phyloP scores from a whole-genome alignment of 1,140 invertebrate genomes.

The Cecropterus lyciades region DNA sequence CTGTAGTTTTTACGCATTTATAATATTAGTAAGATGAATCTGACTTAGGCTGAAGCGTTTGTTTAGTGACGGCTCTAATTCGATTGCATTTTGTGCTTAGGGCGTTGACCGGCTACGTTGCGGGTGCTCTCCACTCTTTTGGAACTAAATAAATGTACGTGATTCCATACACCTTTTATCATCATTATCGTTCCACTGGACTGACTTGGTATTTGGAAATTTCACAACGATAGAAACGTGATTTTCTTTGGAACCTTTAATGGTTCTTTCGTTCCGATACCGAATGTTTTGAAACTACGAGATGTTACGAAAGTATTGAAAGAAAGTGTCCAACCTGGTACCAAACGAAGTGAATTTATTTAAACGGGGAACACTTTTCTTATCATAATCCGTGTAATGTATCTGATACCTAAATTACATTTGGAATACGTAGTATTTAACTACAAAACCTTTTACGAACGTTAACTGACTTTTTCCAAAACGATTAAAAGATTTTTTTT shows the following conservation, averaged over 20 bases:
- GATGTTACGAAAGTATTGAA: slow-evolving; percentile 43
- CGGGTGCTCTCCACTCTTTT: slow-evolving; percentile 54
- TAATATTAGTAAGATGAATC: no score
- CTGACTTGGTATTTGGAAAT: slow-evolving; percentile 54
- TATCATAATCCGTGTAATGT: no score
- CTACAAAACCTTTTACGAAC: slow-evolving; percentile 39
- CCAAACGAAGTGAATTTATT: no score
- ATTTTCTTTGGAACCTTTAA: slow-evolving; percentile 45
- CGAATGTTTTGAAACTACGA: neutral
- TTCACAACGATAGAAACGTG: slow-evolving; percentile 62
- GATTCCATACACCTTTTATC: slow-evolving; percentile 56
- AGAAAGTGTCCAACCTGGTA: no score
- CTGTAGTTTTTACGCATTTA: no score
- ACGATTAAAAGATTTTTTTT: neutral
- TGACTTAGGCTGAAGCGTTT: no score
- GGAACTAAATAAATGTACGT: slow-evolving; percentile 57
- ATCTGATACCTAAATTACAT: no score
- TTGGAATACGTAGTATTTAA: slow-evolving; percentile 33
- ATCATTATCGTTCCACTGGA: slow-evolving; percentile 53
- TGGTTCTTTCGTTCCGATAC: slow-evolving; percentile 17
- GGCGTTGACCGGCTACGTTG: slow-evolving; percentile 47
- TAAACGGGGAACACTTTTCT: no score
- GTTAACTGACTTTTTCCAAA: neutral
- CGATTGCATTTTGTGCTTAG: slow-evolving; percentile 61
- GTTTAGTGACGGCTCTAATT: no score